A percentile compares a stretch with the other conserved stretches of the same genome.
Conservation (phyloP, 2,888 invertebrate species). For the Metallyticus violacea region DNA sequence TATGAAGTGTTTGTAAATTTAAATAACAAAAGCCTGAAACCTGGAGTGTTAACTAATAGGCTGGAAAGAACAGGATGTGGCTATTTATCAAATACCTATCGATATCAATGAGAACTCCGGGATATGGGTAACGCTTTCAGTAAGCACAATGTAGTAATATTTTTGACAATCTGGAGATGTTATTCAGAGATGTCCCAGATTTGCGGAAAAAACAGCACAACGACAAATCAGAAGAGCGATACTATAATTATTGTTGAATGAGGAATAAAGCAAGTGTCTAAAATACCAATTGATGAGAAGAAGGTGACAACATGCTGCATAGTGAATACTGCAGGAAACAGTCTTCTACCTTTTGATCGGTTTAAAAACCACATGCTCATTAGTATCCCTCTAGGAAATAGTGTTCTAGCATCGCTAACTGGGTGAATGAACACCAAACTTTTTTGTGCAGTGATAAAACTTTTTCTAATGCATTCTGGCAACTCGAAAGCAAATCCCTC, state of each 20-base stretch:
- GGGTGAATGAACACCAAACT: slow-evolving; percentile 44
- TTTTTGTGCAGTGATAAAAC: slow-evolving; percentile 42
- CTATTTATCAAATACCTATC: neutral
- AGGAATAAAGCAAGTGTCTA: slow-evolving; percentile 38
- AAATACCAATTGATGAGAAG: slow-evolving; percentile 42
- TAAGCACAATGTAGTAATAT: neutral
- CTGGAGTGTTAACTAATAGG: neutral
- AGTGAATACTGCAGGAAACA: slow-evolving; percentile 39
- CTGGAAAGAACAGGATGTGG: neutral
- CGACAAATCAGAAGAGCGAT: too few relatives aligned
- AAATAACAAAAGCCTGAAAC: neutral
- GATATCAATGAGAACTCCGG: neutral
- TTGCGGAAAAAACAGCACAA: too few relatives aligned
- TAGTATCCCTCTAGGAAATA: slow-evolving; percentile 41
- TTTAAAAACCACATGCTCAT: slow-evolving; percentile 41
- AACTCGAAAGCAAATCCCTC: neutral
- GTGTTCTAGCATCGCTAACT: slow-evolving; percentile 41
- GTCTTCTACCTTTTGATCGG: slow-evolving; percentile 40
- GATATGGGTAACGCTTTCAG: neutral
- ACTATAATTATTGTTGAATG: slow-evolving; percentile 37
- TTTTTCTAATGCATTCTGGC: slow-evolving; percentile 40
- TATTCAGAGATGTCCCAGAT: too few relatives aligned
- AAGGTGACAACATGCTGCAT: slow-evolving; percentile 42
- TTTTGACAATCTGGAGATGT: too few relatives aligned
- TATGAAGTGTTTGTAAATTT: neutral